A percentile compares a stretch with the other conserved stretches of the same genome.
phyloP scores from a whole-genome alignment of 2,797 vertebrate species.

The Mico argentatus region DNA sequence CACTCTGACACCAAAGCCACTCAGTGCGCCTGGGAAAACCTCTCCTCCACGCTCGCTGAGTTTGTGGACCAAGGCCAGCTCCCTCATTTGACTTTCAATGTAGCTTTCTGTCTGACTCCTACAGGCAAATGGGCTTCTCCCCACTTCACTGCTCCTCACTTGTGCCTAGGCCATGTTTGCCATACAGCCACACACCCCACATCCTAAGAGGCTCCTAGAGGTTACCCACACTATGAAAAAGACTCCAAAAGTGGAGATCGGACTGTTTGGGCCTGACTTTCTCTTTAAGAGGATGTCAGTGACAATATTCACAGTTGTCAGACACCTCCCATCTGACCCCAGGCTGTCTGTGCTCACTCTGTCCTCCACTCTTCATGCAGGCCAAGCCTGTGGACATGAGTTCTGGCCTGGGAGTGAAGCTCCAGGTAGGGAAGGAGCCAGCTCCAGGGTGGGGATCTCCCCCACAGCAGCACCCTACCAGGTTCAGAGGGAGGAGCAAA shows the following conservation, averaged over 20 bases:
- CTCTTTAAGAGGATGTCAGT: neutral
- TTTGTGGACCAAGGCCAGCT: neutral
- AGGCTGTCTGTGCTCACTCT: neutral
- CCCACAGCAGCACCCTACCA: neutral
- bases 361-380: neutral
- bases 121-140: slow-evolving; percentile 10
- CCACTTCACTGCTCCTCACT: rapidly evolving
- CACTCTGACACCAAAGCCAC: neutral
- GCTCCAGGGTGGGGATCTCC: neutral
- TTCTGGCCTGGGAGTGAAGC: neutral
- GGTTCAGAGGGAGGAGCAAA: neutral
- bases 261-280: neutral
- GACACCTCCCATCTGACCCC: neutral
- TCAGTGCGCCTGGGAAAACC: neutral
- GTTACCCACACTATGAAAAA: neutral
- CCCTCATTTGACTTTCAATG: neutral
- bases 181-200: rapidly evolving
- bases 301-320: neutral
- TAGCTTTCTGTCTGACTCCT: neutral
- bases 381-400: neutral
- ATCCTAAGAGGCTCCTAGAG: neutral
- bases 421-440: rapidly evolving
- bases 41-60: neutral
- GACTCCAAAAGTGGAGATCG: neutral
- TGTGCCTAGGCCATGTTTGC: rapidly evolving